Percentiles rank a stretch among this genome's conserved stretches.
These are phyloP conservation scores for Baccha elongata DNA, from an alignment of 2,888 invertebrate genomes.

Conservation along the genomic window DNA sequence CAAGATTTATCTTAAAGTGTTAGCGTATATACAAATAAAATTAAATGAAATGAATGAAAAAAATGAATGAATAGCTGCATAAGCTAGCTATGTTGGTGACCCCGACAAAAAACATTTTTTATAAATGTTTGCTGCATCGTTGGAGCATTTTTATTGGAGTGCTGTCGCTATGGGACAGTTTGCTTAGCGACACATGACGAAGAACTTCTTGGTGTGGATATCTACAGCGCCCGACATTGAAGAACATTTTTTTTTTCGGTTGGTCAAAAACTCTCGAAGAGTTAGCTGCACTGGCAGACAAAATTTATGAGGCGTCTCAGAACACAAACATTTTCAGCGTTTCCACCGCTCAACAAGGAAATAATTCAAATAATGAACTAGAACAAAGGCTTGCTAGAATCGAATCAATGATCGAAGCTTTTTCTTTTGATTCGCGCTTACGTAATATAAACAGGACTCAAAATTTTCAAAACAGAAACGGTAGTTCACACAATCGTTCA, in stretches of 20 bases:
- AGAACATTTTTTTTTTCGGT: conserved; percentile 12
- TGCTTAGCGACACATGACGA: no score
- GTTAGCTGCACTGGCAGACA: conserved; percentile 1
- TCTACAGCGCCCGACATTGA: no score
- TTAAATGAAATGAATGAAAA: no score
- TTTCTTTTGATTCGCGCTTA: not conserved
- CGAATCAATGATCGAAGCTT: conserved; percentile 10
- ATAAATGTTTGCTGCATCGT: no score
- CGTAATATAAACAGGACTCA: not conserved
- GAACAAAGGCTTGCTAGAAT: not conserved
- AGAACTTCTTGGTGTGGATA: no score
- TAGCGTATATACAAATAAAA: no score
- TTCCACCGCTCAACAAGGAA: not conserved
- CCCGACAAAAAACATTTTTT: no score
- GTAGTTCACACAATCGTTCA: not conserved
- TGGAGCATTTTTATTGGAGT: no score
- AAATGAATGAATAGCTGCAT: no score
- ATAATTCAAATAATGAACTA: not conserved
- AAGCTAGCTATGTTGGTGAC: no score
- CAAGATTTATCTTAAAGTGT: no score
- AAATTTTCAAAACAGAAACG: not conserved
- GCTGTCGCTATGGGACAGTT: no score
- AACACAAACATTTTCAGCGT: conserved; percentile 10
- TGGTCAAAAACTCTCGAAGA: conserved; percentile 3
- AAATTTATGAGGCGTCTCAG: not conserved